phyloP scores from a whole-genome alignment of 2,113 vertebrate genomes.

The Leucosticte australis region DNA sequence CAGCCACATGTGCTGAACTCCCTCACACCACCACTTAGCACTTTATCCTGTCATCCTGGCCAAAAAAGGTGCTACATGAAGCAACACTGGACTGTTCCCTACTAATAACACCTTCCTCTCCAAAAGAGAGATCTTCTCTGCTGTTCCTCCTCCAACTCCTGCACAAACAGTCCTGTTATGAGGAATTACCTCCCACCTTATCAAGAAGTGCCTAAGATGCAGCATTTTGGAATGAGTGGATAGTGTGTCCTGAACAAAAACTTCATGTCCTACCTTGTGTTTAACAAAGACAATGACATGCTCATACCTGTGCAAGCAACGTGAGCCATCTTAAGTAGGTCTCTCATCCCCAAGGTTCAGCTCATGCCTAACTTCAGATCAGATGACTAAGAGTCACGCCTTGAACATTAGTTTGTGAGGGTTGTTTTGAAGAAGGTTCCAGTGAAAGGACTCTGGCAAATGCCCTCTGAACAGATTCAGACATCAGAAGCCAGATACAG shows the following conservation, averaged over 20 bases:
- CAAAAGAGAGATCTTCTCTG: not conserved
- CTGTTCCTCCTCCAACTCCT: not conserved
- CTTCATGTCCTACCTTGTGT: not conserved
- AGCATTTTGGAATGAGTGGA: not conserved
- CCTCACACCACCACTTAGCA: not conserved
- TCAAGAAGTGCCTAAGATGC: not conserved
- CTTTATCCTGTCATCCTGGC: not conserved
- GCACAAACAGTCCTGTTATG: not conserved
- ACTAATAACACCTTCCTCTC: not conserved
- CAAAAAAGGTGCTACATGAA: not conserved
- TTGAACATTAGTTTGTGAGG: not conserved
- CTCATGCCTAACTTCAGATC: not conserved
- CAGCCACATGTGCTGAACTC: not conserved
- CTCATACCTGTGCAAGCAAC: not conserved
- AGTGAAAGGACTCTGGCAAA: not conserved
- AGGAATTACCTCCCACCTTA: not conserved
- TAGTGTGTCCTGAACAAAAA: not conserved
- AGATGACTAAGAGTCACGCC: not conserved
- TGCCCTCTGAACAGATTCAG: not conserved
- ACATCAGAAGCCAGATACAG: not conserved
- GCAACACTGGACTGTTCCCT: not conserved
- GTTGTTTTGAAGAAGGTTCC: not conserved
- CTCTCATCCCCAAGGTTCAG: not conserved
- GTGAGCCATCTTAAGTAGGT: not conserved
- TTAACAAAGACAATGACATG: not conserved